Evolutionary conservation across 1,140 invertebrate species (phyloP).

Genomic region (Idris sp.): DNA sequence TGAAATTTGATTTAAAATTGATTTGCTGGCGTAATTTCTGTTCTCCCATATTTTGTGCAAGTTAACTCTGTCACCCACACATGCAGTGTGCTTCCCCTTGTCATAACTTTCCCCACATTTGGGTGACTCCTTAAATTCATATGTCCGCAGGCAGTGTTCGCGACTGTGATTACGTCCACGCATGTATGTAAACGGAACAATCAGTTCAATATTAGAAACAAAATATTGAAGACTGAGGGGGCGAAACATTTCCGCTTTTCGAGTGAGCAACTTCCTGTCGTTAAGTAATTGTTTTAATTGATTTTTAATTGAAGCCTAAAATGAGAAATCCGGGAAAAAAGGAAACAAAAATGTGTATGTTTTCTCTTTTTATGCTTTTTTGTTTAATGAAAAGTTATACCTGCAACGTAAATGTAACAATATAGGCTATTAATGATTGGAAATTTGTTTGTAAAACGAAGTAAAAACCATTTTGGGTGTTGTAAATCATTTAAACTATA

Average conservation of each 20-base stretch:
- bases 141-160: constrained; percentile 38
- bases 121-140: constrained; percentile 51
- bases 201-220: constrained; percentile 36
- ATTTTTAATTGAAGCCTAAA: constrained; percentile 4
- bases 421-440: constrained; percentile 5
- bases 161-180: constrained; percentile 45
- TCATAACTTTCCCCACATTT: constrained; percentile 52
- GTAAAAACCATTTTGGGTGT: constrained; percentile 3
- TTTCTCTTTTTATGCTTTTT: too few relatives aligned
- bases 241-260: constrained; percentile 32
- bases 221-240: constrained; percentile 36
- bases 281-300: constrained; percentile 1
- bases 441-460: constrained; percentile 14
- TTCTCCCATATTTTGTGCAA: constrained; percentile 20
- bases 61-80: constrained; percentile 22
- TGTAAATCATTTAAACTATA: constrained; percentile 15
- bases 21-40: constrained; percentile 20
- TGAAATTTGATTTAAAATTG: constrained; percentile 32
- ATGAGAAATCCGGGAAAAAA: too few relatives aligned
- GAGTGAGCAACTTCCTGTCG: constrained; percentile 8
- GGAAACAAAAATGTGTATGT: too few relatives aligned
- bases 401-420: neutral
- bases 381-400: constrained; percentile 1
- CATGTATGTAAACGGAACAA: constrained; percentile 49
- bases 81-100: constrained; percentile 28